These are phyloP conservation scores for Pantherophis guttatus DNA, from an alignment of 2,113 vertebrate genomes.

Conservation along the genomic window DNA sequence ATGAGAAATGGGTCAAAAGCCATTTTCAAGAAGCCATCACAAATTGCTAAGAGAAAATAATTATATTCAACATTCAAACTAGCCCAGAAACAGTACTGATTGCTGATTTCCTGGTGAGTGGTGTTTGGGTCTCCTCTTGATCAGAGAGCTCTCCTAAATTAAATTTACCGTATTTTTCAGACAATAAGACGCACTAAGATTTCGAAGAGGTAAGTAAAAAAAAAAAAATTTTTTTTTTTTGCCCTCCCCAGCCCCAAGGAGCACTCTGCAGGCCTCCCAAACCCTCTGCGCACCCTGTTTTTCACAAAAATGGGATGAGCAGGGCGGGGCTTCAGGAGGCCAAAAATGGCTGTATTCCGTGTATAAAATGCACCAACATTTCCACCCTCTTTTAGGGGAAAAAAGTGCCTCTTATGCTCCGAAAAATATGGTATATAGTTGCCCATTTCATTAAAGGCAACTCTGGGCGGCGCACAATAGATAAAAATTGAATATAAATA, in stretches of 20 bases:
- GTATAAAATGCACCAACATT: no score
- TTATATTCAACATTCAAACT: background rate
- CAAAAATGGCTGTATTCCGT: no score
- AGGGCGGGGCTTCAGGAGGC: no score
- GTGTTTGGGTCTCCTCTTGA: background rate
- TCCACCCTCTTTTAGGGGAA: no score
- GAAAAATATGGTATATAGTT: background rate
- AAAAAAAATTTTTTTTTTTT: no score
- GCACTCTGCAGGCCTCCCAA: no score
- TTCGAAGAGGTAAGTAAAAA: no score
- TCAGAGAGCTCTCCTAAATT: background rate
- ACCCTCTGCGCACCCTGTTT: no score
- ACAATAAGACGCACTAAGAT: no score
- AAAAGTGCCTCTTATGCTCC: no score
- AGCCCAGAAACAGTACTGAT: background rate
- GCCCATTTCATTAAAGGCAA: background rate
- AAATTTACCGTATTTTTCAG: background rate
- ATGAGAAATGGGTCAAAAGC: background rate
- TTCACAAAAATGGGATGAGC: no score
- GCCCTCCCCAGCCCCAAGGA: no score
- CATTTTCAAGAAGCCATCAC: background rate
- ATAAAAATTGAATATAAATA: background rate
- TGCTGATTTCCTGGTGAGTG: background rate
- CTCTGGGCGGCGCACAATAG: background rate
- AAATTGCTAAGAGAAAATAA: background rate